phyloP scores from a whole-genome alignment of 2,888 invertebrate genomes.

The Chrysolina haemoptera region DNA sequence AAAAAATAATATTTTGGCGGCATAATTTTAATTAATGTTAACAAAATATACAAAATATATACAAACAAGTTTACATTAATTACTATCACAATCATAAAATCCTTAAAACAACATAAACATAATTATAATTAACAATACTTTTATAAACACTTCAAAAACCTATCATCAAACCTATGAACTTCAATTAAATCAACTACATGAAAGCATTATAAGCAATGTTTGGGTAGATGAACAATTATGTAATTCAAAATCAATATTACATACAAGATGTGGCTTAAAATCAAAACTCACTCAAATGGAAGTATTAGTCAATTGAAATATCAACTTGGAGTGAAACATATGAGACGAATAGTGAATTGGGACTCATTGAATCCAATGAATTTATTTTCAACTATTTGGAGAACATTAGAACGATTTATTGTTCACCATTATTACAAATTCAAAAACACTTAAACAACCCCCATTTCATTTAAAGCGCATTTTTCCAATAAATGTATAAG shows the following conservation, averaged over 20 bases:
- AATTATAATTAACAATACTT: slow-evolving; percentile 6
- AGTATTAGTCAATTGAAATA: too few species aligned
- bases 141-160: background rate
- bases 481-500: too few species aligned
- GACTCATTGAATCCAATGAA: too few species aligned
- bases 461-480: too few species aligned
- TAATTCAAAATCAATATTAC: background rate
- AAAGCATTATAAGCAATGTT: background rate
- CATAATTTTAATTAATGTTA: slow-evolving; percentile 31
- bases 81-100: slow-evolving; percentile 39
- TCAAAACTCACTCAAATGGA: background rate
- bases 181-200: background rate
- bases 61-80: slow-evolving; percentile 35
- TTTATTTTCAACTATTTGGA: too few species aligned
- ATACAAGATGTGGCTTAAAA: background rate
- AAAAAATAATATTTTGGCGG: background rate
- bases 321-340: too few species aligned
- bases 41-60: slow-evolving; percentile 44
- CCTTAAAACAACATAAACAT: slow-evolving; percentile 23
- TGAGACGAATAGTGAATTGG: too few species aligned
- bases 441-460: too few species aligned
- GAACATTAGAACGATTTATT: too few species aligned
- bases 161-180: background rate
- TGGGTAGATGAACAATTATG: background rate
- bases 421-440: too few species aligned